Percentiles rank a stretch among this genome's conserved stretches.
Evolutionary conservation across 2,797 vertebrate species (phyloP).

Genomic region (Sebastes dallii): DNA sequence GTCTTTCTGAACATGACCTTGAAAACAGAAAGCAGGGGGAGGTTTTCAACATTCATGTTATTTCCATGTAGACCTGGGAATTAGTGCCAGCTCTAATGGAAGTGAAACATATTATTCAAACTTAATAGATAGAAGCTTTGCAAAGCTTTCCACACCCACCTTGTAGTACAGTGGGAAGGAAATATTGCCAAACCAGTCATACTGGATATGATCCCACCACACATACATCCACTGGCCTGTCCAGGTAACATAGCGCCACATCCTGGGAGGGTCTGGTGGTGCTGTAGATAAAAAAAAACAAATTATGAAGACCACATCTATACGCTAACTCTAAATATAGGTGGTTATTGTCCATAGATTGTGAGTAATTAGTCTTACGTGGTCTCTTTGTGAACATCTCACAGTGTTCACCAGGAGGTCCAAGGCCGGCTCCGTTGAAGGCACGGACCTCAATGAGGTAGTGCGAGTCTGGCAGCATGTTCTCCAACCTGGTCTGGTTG

Average conservation of each 20-base stretch:
- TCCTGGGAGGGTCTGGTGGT: conserved; percentile 90
- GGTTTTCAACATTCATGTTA: not conserved
- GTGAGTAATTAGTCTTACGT: conserved; percentile 81
- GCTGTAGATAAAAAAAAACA: conserved; percentile 78
- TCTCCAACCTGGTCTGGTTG: conserved; percentile 91
- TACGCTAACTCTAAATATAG: not conserved
- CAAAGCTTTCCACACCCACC: conserved; percentile 68
- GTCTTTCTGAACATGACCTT: conserved; percentile 96
- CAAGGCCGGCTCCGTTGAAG: conserved; percentile 93
- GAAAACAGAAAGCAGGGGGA: not conserved
- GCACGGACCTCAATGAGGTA: conserved; percentile 95
- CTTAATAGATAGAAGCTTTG: not conserved
- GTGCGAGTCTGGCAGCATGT: conserved; percentile 92
- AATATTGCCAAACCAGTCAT: conserved; percentile 89
- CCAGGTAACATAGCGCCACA: conserved; percentile 87
- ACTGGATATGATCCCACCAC: conserved; percentile 94
- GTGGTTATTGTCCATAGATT: too few species aligned
- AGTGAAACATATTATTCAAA: not conserved
- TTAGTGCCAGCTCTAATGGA: not conserved
- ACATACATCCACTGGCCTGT: conserved; percentile 88
- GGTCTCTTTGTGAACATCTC: conserved; percentile 93
- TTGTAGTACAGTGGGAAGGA: conserved; percentile 97
- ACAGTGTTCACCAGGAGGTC: conserved; percentile 88
- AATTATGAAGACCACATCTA: not conserved
- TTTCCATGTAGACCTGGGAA: not conserved